Evolutionary conservation across 2,888 invertebrate genomes (phyloP).

Genomic region (Tyria jacobaeae): DNA sequence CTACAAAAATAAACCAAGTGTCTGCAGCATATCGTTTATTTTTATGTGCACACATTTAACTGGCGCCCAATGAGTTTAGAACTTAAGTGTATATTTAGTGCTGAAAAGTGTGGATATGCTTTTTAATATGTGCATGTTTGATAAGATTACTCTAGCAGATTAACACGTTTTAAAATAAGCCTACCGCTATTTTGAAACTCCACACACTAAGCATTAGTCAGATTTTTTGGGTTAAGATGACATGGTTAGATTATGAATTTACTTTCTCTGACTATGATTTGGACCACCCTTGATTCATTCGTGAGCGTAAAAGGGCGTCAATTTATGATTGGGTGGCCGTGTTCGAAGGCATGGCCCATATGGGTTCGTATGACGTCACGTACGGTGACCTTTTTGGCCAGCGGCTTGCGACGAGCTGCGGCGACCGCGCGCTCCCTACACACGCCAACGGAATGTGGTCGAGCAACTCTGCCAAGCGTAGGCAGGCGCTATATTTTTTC

Average conservation of each 20-base stretch:
- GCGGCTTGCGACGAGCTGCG: constrained; percentile 69
- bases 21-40: constrained; percentile 15
- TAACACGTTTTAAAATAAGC: neutral
- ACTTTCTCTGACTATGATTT: constrained; percentile 36
- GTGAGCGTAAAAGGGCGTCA: constrained; percentile 65
- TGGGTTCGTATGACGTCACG: constrained; percentile 80
- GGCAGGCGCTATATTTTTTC: constrained; percentile 84
- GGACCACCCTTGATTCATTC: constrained; percentile 60
- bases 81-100: neutral
- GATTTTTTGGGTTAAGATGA: neutral
- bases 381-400: constrained; percentile 83
- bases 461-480: constrained; percentile 84
- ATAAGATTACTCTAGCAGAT: neutral
- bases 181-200: neutral
- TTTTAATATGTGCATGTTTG: neutral
- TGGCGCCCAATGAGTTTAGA: constrained; percentile 16
- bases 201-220: neutral
- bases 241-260: constrained; percentile 16
- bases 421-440: constrained; percentile 70
- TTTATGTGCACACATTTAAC: constrained; percentile 8
- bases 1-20: constrained; percentile 19
- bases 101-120: neutral
- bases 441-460: constrained; percentile 85
- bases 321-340: constrained; percentile 59
- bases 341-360: constrained; percentile 76